Conservation (phyloP, 2,888 invertebrate species). For the Lasioglossum zephyrum region DNA sequence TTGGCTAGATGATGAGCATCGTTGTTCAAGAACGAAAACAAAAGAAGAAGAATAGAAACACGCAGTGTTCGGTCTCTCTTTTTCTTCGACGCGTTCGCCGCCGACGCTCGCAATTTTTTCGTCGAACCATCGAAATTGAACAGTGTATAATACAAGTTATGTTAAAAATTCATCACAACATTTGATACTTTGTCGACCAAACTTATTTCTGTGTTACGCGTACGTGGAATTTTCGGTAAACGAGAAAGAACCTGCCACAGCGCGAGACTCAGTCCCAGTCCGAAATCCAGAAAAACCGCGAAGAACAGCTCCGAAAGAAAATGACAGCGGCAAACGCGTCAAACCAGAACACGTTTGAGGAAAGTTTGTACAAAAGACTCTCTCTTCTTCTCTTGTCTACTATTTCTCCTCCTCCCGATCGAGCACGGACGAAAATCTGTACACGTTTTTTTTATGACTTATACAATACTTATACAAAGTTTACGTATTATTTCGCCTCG, state of each 20-base stretch:
- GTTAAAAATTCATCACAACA: not conserved
- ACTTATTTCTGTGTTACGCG: not conserved
- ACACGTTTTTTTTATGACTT: slow-evolving; percentile 56
- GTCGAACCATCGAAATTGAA: not conserved
- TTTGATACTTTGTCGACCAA: not conserved
- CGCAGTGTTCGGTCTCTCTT: slow-evolving; percentile 18
- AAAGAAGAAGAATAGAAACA: slow-evolving; percentile 33
- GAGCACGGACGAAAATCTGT: slow-evolving; percentile 65
- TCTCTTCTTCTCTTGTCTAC: slow-evolving; percentile 21
- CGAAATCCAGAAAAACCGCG: not conserved
- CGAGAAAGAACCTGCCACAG: too few species aligned
- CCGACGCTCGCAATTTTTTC: not conserved
- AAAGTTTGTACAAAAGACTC: slow-evolving; percentile 63
- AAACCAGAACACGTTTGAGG: slow-evolving; percentile 20
- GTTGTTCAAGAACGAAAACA: slow-evolving; percentile 45
- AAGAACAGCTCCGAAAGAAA: not conserved
- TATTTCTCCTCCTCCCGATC: slow-evolving; percentile 26
- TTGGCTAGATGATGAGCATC: slow-evolving; percentile 54
- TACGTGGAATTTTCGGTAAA: not conserved
- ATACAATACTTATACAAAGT: slow-evolving; percentile 62
- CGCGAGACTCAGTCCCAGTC: not conserved
- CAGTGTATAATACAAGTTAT: not conserved
- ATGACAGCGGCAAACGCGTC: not conserved
- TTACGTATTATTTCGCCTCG: slow-evolving; percentile 56
- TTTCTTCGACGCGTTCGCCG: not conserved